Evolutionary conservation across 2,888 invertebrate species (phyloP).

Genomic region (Tetragonisca angustula): DNA sequence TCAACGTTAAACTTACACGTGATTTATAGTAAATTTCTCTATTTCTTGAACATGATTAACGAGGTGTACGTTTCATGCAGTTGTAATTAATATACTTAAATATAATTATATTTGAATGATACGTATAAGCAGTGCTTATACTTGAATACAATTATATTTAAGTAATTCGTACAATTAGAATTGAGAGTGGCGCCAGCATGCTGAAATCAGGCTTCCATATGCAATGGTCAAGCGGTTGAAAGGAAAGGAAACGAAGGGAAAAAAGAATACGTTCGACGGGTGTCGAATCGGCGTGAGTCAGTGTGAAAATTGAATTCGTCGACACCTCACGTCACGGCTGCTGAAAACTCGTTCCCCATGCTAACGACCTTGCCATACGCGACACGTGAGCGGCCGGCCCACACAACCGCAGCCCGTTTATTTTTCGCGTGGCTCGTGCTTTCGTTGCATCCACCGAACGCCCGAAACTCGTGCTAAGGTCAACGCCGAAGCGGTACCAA

Average conservation of each 20-base stretch:
- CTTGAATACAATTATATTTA: too few species aligned
- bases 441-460: constrained; percentile 41
- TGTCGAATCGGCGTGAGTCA: constrained; percentile 3
- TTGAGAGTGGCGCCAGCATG: too few species aligned
- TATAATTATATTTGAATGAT: too few species aligned
- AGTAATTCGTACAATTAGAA: too few species aligned
- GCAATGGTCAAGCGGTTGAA: background rate
- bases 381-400: constrained; percentile 67
- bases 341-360: constrained; percentile 63
- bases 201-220: too few species aligned
- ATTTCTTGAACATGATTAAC: too few species aligned
- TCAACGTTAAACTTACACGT: too few species aligned
- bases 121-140: too few species aligned
- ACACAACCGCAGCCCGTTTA: constrained; percentile 44
- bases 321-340: constrained; percentile 33
- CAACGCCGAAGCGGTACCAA: constrained; percentile 69
- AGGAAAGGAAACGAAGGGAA: background rate
- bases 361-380: constrained; percentile 69
- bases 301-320: constrained; percentile 38
- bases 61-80: too few species aligned
- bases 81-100: too few species aligned
- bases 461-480: constrained; percentile 72
- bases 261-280: background rate
- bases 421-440: constrained; percentile 58
- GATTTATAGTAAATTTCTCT: too few species aligned